Percentiles rank a stretch among this genome's conserved stretches.
These are phyloP conservation scores for Zaprionus capensis DNA, from an alignment of 1,140 invertebrate species.

Conservation along the genomic window DNA sequence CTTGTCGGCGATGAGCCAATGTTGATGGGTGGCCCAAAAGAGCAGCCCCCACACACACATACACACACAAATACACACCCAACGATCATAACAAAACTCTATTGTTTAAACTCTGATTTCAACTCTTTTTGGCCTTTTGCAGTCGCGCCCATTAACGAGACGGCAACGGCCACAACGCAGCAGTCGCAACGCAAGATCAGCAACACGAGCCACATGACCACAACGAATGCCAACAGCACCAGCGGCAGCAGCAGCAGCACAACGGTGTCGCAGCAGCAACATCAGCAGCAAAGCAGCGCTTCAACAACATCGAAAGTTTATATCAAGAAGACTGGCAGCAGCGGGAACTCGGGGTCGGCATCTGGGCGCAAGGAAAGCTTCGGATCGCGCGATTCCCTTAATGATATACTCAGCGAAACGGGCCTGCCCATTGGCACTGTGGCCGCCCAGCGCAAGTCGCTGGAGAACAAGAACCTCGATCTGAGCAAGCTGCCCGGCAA, in stretches of 20 bases:
- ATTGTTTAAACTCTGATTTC: slow-evolving; percentile 43
- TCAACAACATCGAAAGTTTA: slow-evolving; percentile 76
- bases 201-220: slow-evolving; percentile 58
- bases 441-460: slow-evolving; percentile 85
- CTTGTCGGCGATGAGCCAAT: slow-evolving; percentile 15
- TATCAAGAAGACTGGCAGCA: slow-evolving; percentile 77
- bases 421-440: slow-evolving; percentile 82
- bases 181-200: slow-evolving; percentile 60
- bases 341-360: slow-evolving; percentile 53
- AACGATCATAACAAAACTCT: slow-evolving; percentile 17
- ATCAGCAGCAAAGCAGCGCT: slow-evolving; percentile 50
- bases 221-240: slow-evolving; percentile 56
- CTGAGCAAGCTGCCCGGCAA: slow-evolving; percentile 69
- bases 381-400: slow-evolving; percentile 81
- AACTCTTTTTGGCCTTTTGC: slow-evolving; percentile 54
- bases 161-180: slow-evolving; percentile 40
- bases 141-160: slow-evolving; percentile 80
- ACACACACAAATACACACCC: slow-evolving; percentile 39
- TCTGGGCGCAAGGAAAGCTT: slow-evolving; percentile 83
- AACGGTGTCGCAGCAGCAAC: slow-evolving; percentile 56
- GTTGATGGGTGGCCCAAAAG: slow-evolving; percentile 53
- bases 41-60: slow-evolving; percentile 31
- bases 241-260: slow-evolving; percentile 58
- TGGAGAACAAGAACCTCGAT: slow-evolving; percentile 84
- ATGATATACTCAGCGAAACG: slow-evolving; percentile 81